These are phyloP conservation scores for Parnassius mnemosyne DNA, from an alignment of 2,888 invertebrate genomes.

Conservation along the genomic window DNA sequence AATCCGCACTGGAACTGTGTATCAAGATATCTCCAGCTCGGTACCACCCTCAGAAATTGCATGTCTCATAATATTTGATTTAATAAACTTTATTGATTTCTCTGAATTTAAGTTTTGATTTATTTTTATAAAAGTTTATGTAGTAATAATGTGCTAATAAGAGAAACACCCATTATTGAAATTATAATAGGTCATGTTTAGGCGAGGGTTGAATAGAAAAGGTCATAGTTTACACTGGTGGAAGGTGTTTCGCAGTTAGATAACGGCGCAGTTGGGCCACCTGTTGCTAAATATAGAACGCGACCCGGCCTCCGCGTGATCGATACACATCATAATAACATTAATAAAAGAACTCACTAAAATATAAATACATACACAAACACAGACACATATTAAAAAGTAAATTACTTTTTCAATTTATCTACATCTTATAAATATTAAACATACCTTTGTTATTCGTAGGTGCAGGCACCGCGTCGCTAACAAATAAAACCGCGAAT, in stretches of 20 bases:
- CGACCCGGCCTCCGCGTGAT: conserved; percentile 53
- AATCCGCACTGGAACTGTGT: too few relatives aligned
- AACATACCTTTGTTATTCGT: conserved; percentile 65
- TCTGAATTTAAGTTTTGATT: too few relatives aligned
- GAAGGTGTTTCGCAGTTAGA: conserved; percentile 55
- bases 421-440: too few relatives aligned
- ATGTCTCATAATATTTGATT: too few relatives aligned
- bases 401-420: too few relatives aligned
- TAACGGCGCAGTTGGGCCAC: conserved; percentile 56
- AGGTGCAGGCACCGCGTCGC: conserved; percentile 64
- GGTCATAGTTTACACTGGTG: conserved; percentile 45
- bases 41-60: too few relatives aligned
- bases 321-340: conserved; percentile 51
- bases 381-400: too few relatives aligned
- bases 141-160: too few relatives aligned
- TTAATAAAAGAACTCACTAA: conserved; percentile 24
- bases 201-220: conserved; percentile 41
- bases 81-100: too few relatives aligned
- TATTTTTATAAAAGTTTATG: too few relatives aligned
- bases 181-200: conserved; percentile 25
- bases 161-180: not conserved
- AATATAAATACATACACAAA: too few relatives aligned
- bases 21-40: too few relatives aligned
- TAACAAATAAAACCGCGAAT: conserved; percentile 63
- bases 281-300: conserved; percentile 76